Evolutionary conservation across 2,797 vertebrate genomes (phyloP), one percentile per base, ranked within the genome.

Genomic region (Diceros bicornis): DNA sequence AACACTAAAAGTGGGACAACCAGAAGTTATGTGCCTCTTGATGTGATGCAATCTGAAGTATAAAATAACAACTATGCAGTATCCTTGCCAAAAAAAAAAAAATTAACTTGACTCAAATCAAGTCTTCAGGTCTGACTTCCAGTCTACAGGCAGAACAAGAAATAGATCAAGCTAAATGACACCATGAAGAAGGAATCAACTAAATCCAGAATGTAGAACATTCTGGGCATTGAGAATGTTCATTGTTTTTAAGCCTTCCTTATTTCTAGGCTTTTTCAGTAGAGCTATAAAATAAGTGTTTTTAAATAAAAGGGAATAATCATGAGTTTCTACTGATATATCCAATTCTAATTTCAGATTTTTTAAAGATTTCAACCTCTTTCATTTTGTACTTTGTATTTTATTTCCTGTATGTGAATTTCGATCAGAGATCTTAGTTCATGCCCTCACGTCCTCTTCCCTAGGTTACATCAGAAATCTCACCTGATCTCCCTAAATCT

Each of bases 91-190:
- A 88, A 59, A 69, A 82, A 27, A 61, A 25, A 18, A 89, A 77
- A 64, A 17, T 37, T 50, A 66, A 44, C 10, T 57, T 52, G 61
- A 82, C 72, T 81, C 57, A 84, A 75, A 82, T 91, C 50, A 91
- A 72, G 29, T 57, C 59, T 89, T 87, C 55, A 13, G 55, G 85
- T 86, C 7, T n/a, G 66, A 66, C 34, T 75, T 91, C n/a, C 66
- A 93, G 34, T 89, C 61, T 86, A 72, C 23, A 82, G 64, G 50
- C n/a, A 72, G 89, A 92, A 91, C 23, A 94, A 71, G 32, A 71
- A 59, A 14, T 55, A 83, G 55, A 47, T n/a, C 17, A 61, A 89
- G 8, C 29, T 57, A 41, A 96, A 29, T 52, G 69, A 87, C 37
- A 50, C n/a, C 16, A 29, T 4, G 50, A 37, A 34, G 57, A 89